Evolutionary conservation across 2,113 vertebrate genomes (phyloP).

Genomic region (Strix aluco): DNA sequence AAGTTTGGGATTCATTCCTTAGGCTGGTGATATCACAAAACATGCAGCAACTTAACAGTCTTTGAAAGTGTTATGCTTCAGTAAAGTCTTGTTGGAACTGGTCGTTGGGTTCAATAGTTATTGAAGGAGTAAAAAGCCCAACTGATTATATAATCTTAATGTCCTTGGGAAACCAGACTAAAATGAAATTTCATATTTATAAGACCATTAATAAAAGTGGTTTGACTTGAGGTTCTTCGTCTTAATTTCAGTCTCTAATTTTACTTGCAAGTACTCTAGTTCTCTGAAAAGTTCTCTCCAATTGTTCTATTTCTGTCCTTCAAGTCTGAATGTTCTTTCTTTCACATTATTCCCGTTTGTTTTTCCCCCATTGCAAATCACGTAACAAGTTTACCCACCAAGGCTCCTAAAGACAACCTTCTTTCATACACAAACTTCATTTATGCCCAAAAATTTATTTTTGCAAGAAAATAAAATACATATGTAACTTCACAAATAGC

Average conservation of each 20-base stretch:
- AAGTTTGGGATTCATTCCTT: not conserved
- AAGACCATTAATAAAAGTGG: not conserved
- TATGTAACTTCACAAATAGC: not conserved
- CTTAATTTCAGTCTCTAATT: not conserved
- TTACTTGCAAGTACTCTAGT: not conserved
- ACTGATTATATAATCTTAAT: not conserved
- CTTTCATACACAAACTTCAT: not conserved
- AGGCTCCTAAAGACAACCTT: not conserved
- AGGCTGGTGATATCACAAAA: not conserved
- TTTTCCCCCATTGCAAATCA: not conserved
- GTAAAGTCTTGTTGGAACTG: not conserved
- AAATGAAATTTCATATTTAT: not conserved
- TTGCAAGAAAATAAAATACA: not conserved
- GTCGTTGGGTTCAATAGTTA: not conserved
- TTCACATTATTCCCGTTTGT: not conserved
- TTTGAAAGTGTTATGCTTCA: not conserved
- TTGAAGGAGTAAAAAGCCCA: not conserved
- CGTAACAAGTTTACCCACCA: not conserved
- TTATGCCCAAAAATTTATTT: not conserved
- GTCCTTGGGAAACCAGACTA: not conserved
- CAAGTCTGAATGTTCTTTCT: not conserved
- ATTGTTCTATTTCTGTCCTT: not conserved
- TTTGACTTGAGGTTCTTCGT: not conserved
- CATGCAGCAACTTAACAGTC: fast-evolving
- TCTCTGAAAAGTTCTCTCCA: not conserved